Evolutionary conservation across 53 echinoderm and acorn worm genomes (phyloP).

Genomic region (Hippasteria phrygiana): DNA sequence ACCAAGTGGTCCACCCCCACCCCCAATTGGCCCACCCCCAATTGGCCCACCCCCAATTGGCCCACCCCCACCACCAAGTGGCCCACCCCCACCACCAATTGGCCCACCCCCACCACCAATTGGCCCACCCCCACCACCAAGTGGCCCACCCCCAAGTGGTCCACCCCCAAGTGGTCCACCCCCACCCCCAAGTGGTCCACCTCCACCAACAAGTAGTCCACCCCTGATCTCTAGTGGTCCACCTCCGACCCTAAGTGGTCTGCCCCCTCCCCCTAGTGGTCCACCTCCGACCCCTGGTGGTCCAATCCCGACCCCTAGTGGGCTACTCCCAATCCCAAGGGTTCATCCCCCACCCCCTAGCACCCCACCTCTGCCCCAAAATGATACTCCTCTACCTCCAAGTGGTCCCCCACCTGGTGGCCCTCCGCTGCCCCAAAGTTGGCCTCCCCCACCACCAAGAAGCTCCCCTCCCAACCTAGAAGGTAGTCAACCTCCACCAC

Average conservation of each 20-base stretch:
- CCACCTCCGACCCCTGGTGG: not conserved
- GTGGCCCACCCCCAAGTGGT: not conserved
- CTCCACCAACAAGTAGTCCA: not conserved
- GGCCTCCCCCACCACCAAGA: conserved; percentile 5
- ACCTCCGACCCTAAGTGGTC: conserved; percentile 1
- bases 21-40: not conserved
- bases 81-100: conserved; percentile 6
- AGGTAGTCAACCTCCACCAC: conserved; percentile 5
- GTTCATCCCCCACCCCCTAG: conserved; percentile 10
- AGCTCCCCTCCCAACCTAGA: not conserved
- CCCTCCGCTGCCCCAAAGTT: not conserved
- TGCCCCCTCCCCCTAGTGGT: not conserved
- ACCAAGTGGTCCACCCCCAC: not conserved
- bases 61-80: conserved; percentile 3
- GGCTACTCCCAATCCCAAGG: not conserved
- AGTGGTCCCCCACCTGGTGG: conserved; percentile 18
- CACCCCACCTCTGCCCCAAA: not conserved
- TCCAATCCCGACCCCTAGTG: not conserved
- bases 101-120: not conserved
- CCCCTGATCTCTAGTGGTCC: not conserved
- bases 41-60: not conserved
- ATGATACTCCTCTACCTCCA: not conserved
- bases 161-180: conserved; percentile 27
- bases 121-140: not conserved
- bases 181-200: conserved; percentile 17